phyloP scores from a whole-genome alignment of 92 coral and sea anemone genomes.

The Metridium senile region DNA sequence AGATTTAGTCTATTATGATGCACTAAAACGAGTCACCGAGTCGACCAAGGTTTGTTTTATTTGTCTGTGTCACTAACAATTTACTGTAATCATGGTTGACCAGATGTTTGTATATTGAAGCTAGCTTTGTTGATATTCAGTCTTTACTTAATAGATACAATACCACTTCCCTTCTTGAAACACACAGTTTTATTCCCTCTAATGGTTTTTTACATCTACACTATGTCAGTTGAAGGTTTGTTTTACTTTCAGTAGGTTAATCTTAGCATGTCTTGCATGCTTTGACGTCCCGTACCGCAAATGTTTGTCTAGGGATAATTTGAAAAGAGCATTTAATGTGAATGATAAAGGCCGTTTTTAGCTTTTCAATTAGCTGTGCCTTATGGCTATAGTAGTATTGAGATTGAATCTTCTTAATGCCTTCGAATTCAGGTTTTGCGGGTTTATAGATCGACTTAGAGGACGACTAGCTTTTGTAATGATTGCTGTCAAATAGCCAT shows the following conservation, averaged over 20 bases:
- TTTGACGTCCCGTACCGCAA: background rate
- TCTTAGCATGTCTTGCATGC: background rate
- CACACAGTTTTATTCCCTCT: background rate
- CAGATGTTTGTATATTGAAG: background rate
- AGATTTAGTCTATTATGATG: slow-evolving; percentile 91
- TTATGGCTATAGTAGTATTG: background rate
- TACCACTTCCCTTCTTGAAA: background rate
- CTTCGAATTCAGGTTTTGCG: background rate
- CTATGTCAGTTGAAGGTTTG: background rate
- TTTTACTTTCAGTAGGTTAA: background rate
- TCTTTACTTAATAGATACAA: background rate
- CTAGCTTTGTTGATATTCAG: background rate
- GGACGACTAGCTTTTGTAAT: too few species aligned
- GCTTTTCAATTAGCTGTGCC: background rate
- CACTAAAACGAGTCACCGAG: slow-evolving; percentile 78
- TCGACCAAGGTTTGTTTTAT: slow-evolving; percentile 46
- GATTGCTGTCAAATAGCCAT: too few species aligned
- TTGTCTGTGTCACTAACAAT: background rate
- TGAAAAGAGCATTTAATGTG: background rate
- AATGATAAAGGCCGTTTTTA: background rate
- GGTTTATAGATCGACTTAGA: too few species aligned
- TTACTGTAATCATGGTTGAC: background rate
- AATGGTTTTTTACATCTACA: too few species aligned
- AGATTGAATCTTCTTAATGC: background rate
- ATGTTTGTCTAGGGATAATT: slow-evolving; percentile 8